These are phyloP conservation scores for Microctonus aethiopoides DNA, from an alignment of 2,888 invertebrate species.

Conservation along the genomic window DNA sequence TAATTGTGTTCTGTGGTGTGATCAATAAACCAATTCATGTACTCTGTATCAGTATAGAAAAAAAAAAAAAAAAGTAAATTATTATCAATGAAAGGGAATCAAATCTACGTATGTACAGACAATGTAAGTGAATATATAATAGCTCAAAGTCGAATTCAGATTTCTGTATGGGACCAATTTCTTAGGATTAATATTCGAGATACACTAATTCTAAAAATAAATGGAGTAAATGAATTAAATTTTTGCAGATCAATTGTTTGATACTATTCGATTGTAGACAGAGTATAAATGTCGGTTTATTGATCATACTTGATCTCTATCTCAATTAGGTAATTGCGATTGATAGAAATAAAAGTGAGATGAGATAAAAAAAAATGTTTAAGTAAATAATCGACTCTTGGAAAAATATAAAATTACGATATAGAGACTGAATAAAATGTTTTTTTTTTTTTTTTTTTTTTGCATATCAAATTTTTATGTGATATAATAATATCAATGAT, in stretches of 20 bases:
- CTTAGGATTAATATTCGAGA: slow-evolving; percentile 12
- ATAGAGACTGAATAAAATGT: slow-evolving; percentile 29
- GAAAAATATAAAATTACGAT: slow-evolving; percentile 22
- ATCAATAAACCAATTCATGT: slow-evolving; percentile 12
- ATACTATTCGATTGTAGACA: slow-evolving; percentile 11
- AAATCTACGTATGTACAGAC: background rate
- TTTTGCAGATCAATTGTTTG: background rate
- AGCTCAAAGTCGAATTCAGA: background rate
- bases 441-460: background rate
- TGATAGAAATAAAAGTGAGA: background rate
- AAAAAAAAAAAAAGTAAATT: background rate
- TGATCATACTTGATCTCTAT: slow-evolving; percentile 46
- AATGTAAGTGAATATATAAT: background rate
- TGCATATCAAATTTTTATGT: background rate
- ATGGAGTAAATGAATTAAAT: background rate
- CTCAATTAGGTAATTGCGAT: slow-evolving; percentile 8
- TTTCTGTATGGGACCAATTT: slow-evolving; percentile 32
- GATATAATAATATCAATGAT: background rate
- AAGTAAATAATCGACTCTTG: slow-evolving; percentile 11
- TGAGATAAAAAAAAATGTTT: slow-evolving; percentile 17
- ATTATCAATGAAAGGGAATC: background rate
- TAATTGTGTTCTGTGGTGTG: slow-evolving; percentile 21
- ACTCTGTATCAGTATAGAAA: background rate
- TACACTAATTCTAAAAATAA: background rate
- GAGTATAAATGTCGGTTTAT: slow-evolving; percentile 31